Evolutionary conservation across 2,113 vertebrate genomes (phyloP).

Genomic region (Tychaedon coryphoeus): DNA sequence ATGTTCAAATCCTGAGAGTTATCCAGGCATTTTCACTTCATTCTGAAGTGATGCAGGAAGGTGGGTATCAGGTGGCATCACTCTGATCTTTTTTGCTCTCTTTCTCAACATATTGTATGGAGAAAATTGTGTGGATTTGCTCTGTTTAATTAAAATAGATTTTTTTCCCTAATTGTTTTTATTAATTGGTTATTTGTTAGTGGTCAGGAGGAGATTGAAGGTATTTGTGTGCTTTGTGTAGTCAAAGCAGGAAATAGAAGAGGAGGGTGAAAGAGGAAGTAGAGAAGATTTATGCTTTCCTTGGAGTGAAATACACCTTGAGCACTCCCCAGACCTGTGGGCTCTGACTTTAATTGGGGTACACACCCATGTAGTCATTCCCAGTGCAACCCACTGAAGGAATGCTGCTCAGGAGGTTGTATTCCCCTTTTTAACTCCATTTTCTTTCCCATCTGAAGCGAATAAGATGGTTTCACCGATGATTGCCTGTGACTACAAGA

Average conservation of each 20-base stretch:
- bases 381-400: neutral
- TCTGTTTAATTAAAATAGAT: neutral
- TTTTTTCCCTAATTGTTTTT: neutral
- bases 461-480: neutral
- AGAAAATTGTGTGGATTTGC: neutral
- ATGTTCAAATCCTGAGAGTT: neutral
- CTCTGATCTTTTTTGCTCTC: neutral
- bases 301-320: neutral
- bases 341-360: neutral
- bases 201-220: neutral
- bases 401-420: neutral
- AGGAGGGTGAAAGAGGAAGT: neutral
- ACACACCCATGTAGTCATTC: neutral
- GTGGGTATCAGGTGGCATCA: neutral
- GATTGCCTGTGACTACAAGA: neutral
- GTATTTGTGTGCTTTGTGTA: neutral
- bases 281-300: neutral
- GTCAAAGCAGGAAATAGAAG: neutral
- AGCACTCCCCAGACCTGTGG: neutral
- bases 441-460: neutral
- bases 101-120: fast-evolving
- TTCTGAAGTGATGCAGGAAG: neutral
- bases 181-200: neutral
- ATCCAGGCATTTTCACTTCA: neutral
- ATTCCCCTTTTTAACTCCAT: neutral